phyloP scores from a whole-genome alignment of 1,140 invertebrate species.

The Stegodyphus dumicola region DNA sequence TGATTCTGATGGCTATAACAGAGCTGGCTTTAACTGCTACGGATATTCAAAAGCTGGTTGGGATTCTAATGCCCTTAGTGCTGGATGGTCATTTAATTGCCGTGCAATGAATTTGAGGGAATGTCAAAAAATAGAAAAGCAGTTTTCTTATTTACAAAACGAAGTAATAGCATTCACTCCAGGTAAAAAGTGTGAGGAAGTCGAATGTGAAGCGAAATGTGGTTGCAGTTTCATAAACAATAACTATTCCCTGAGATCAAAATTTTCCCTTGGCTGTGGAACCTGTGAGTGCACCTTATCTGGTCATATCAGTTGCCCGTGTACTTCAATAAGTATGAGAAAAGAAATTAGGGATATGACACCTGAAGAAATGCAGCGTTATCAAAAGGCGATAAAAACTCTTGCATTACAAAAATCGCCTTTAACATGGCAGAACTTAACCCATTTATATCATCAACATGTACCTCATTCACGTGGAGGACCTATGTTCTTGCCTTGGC shows the following conservation, averaged over 20 bases:
- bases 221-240: slow-evolving; percentile 55
- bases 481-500: slow-evolving; percentile 46
- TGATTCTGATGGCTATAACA: slow-evolving; percentile 52
- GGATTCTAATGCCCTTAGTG: slow-evolving; percentile 39
- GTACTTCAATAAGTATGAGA: slow-evolving; percentile 12
- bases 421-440: slow-evolving; percentile 46
- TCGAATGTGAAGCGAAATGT: slow-evolving; percentile 46
- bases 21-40: slow-evolving; percentile 54
- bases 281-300: slow-evolving; percentile 40
- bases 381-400: slow-evolving; percentile 52
- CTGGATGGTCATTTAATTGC: slow-evolving; percentile 46
- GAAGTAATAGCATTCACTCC: slow-evolving; percentile 44
- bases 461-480: slow-evolving; percentile 37
- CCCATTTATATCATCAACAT: slow-evolving; percentile 28
- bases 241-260: background rate
- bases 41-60: slow-evolving; percentile 44
- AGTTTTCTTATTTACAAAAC: background rate
- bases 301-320: slow-evolving; percentile 39
- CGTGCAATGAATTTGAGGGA: slow-evolving; percentile 49
- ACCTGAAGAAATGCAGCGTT: slow-evolving; percentile 30
- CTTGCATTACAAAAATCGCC: slow-evolving; percentile 9
- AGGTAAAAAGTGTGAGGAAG: slow-evolving; percentile 60
- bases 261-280: slow-evolving; percentile 38
- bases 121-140: slow-evolving; percentile 53
- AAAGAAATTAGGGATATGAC: slow-evolving; percentile 60